These are phyloP conservation scores for Allophyes oxyacanthae DNA, from an alignment of 2,888 invertebrate species.

Conservation along the genomic window DNA sequence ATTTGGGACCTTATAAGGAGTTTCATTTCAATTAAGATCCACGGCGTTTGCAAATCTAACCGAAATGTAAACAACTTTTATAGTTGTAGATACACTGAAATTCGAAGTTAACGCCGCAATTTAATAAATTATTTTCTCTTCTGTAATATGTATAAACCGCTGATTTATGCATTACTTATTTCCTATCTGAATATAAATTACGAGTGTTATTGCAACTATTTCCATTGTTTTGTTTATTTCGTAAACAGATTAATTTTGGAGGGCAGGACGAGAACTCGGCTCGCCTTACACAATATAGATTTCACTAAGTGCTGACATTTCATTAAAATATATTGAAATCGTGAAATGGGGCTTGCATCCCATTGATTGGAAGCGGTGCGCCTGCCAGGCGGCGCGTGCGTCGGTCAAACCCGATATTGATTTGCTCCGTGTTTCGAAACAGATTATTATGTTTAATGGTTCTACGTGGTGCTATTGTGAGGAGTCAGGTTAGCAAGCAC, in stretches of 20 bases:
- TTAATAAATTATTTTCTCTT: constrained; percentile 5
- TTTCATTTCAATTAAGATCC: constrained; percentile 22
- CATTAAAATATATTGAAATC: constrained; percentile 88
- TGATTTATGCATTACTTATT: constrained; percentile 18
- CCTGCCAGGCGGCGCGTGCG: constrained; percentile 74
- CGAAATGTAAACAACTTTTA: constrained; percentile 3
- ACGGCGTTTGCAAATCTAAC: constrained; percentile 5
- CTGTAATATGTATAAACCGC: constrained; percentile 14
- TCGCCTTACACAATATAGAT: constrained; percentile 80
- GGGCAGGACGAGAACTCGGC: constrained; percentile 66
- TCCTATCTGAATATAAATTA: constrained; percentile 44
- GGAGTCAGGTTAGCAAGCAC: constrained; percentile 45
- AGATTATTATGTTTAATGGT: constrained; percentile 65
- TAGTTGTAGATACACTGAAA: background rate
- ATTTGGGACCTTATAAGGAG: constrained; percentile 31
- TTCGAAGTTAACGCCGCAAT: background rate
- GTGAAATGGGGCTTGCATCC: constrained; percentile 86
- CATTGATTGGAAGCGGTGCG: constrained; percentile 81
- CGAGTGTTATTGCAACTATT: constrained; percentile 50
- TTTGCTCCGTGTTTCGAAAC: constrained; percentile 79
- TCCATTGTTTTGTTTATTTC: constrained; percentile 66
- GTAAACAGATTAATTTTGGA: constrained; percentile 63
- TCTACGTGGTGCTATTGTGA: constrained; percentile 56
- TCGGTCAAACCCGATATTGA: constrained; percentile 78
- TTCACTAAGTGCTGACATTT: constrained; percentile 87